These are phyloP conservation scores for Hestina assimilis DNA, from an alignment of 1,140 invertebrate genomes.

Conservation along the genomic window DNA sequence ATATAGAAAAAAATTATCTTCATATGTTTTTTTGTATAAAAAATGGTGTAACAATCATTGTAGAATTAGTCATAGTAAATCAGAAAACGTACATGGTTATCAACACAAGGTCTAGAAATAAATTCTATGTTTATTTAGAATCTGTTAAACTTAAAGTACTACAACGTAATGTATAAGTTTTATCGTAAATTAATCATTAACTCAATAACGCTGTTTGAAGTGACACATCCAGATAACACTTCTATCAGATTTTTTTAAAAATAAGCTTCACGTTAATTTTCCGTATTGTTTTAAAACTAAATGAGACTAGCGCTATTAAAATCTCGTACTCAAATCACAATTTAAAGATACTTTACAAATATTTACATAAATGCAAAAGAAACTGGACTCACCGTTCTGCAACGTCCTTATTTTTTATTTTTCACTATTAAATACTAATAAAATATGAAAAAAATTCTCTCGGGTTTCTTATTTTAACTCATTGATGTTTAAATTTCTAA, in stretches of 20 bases:
- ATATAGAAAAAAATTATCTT: too few species aligned
- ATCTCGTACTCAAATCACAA: background rate
- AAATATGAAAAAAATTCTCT: background rate
- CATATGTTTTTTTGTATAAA: too few species aligned
- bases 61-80: slow-evolving; percentile 61
- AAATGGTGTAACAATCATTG: background rate
- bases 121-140: slow-evolving; percentile 6
- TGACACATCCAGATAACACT: background rate
- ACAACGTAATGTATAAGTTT: too few species aligned
- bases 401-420: slow-evolving; percentile 15
- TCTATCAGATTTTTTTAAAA: too few species aligned
- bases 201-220: background rate
- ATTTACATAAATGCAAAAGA: slow-evolving; percentile 14
- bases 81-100: slow-evolving; percentile 56
- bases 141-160: too few species aligned
- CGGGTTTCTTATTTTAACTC: background rate
- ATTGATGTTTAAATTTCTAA: background rate
- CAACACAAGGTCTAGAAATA: background rate
- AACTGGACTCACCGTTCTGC: slow-evolving; percentile 32
- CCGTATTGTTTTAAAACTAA: too few species aligned
- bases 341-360: slow-evolving; percentile 3
- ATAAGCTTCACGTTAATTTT: too few species aligned
- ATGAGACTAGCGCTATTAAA: too few species aligned
- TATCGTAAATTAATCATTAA: background rate
- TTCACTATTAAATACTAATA: background rate